phyloP scores from a whole-genome alignment of 2,888 invertebrate species.

The Thalpophila matura region DNA sequence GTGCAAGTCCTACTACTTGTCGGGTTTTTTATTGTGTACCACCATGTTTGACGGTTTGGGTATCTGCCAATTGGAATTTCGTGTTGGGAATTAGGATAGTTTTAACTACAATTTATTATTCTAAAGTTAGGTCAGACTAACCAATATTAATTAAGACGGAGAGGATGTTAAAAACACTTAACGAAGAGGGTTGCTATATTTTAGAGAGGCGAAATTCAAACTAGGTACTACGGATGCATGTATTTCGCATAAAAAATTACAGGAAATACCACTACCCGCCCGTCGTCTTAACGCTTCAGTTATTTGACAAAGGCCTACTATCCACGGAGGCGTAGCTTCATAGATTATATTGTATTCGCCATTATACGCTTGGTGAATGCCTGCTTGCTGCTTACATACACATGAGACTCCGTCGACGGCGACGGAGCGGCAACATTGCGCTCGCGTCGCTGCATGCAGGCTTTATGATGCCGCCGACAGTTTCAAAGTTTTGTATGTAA shows the following conservation, averaged over 20 bases:
- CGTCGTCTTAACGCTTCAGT: conserved; percentile 16
- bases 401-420: no score
- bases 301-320: no score
- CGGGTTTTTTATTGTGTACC: background rate
- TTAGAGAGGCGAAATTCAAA: background rate
- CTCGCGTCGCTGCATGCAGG: no score
- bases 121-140: background rate
- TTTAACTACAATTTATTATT: conserved; percentile 31
- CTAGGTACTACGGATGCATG: background rate
- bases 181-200: background rate
- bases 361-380: no score
- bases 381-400: no score
- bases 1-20: no score
- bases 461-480: no score
- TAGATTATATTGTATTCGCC: no score
- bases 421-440: no score
- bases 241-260: background rate
- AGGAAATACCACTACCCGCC: conserved; percentile 9
- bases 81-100: conserved; percentile 8
- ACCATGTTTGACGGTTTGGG: conserved; percentile 20
- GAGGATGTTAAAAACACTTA: background rate
- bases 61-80: conserved; percentile 16
- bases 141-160: conserved; percentile 16
- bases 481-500: no score
- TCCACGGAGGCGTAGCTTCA: no score